A percentile compares a stretch with the other conserved stretches of the same genome.
phyloP scores from a whole-genome alignment of 2,113 vertebrate genomes.

The Poeciliopsis prolifica region DNA sequence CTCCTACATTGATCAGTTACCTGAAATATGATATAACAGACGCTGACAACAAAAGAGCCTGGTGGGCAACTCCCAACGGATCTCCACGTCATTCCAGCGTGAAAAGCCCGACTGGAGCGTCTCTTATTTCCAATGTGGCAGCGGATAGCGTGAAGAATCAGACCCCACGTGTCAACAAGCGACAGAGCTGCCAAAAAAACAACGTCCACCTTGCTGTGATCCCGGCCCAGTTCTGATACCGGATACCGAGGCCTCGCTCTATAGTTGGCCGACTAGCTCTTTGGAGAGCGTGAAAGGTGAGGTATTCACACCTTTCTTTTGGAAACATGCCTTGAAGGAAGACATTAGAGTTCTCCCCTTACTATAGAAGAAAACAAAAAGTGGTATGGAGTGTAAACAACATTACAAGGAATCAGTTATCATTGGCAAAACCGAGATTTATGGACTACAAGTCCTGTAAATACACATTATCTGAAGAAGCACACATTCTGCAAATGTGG shows the following conservation, averaged over 20 bases:
- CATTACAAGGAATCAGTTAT: background rate
- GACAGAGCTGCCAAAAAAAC: conserved; percentile 45
- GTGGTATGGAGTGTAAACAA: conserved; percentile 31
- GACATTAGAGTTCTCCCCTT: conserved; percentile 51
- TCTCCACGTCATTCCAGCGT: background rate
- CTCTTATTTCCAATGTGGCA: conserved; percentile 38
- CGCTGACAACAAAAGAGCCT: background rate
- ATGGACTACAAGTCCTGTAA: background rate
- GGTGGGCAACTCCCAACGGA: background rate
- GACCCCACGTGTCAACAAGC: conserved; percentile 57
- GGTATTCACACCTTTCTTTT: conserved; percentile 55
- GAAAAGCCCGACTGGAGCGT: conserved; percentile 7
- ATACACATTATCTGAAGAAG: background rate
- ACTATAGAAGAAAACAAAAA: conserved; percentile 34
- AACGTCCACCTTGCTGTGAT: conserved; percentile 52
- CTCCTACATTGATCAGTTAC: background rate
- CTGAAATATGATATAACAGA: conserved; percentile 4
- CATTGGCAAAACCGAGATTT: background rate
- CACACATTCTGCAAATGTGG: background rate
- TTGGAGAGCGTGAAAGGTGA: conserved; percentile 13
- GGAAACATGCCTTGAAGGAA: conserved; percentile 48
- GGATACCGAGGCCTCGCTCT: conserved; percentile 56
- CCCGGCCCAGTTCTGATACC: conserved; percentile 53
- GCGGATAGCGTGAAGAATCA: conserved; percentile 22
- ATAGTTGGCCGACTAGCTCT: conserved; percentile 48